Evolutionary conservation across 1,140 invertebrate genomes (phyloP).

Genomic region (Agraylea sexmaculata): DNA sequence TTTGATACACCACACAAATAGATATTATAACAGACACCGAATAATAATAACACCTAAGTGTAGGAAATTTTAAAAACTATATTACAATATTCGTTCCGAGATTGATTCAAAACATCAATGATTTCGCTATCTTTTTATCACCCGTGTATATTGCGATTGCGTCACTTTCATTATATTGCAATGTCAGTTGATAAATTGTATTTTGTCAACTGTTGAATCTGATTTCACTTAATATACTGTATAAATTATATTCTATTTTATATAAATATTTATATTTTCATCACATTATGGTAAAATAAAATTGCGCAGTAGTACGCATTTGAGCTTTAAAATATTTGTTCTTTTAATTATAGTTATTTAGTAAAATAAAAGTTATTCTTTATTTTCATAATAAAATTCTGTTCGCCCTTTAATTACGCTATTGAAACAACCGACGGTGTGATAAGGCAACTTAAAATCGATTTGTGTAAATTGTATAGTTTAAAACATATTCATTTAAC

Average conservation of each 20-base stretch:
- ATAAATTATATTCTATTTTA: neutral
- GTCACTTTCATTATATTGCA: slow-evolving; percentile 23
- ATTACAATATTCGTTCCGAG: slow-evolving; percentile 11
- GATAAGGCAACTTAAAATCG: slow-evolving; percentile 23
- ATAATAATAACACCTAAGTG: slow-evolving; percentile 19
- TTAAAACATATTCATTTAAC: slow-evolving; percentile 21
- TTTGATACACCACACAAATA: slow-evolving; percentile 21
- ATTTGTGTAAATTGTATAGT: slow-evolving; percentile 20
- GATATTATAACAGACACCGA: slow-evolving; percentile 22
- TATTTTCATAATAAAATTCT: too few species aligned
- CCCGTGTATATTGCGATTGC: slow-evolving; percentile 23
- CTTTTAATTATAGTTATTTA: too few species aligned
- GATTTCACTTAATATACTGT: too few species aligned
- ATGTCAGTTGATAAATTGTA: slow-evolving; percentile 8
- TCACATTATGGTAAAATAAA: slow-evolving; percentile 2
- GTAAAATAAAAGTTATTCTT: too few species aligned
- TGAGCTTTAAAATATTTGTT: slow-evolving; percentile 4
- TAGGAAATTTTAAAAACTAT: slow-evolving; percentile 18
- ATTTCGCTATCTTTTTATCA: slow-evolving; percentile 20
- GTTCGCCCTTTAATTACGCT: slow-evolving; percentile 18
- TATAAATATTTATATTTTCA: slow-evolving; percentile 3
- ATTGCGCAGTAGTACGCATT: slow-evolving; percentile 1
- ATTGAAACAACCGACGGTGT: slow-evolving; percentile 23
- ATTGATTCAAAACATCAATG: too few species aligned
- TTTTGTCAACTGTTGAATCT: neutral